Conservation (phyloP, 2,888 invertebrate genomes). For the Parascotia fuliginaria region DNA sequence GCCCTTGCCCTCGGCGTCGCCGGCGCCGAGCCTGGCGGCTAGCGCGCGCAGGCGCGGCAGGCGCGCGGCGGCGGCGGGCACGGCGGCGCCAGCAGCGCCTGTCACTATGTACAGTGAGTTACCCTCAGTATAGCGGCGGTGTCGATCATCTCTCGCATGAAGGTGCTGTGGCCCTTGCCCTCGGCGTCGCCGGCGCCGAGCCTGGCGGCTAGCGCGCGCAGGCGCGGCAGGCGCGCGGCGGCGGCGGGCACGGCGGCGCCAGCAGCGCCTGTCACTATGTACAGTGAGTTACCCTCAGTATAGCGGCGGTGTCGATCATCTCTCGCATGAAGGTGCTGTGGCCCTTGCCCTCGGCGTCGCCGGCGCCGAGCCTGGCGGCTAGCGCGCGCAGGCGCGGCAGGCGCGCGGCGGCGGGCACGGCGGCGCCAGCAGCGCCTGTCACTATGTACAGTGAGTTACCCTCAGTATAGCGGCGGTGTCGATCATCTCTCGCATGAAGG, state of each 20-base stretch:
- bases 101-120: no score
- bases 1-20: neutral
- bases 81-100: neutral
- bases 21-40: neutral
- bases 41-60: neutral
- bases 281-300: neutral
- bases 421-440: neutral
- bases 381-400: constrained; percentile 96
- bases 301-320: constrained; percentile 52
- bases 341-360: neutral
- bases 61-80: neutral
- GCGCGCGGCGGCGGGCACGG: neutral
- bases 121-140: neutral
- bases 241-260: no score
- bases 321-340: neutral
- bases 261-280: no score
- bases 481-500: neutral
- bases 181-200: neutral
- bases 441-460: no score
- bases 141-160: neutral
- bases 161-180: neutral
- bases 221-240: neutral
- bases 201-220: neutral
- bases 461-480: neutral
- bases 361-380: neutral